These are phyloP conservation scores for Andrena cerasifolii DNA, from an alignment of 1,140 invertebrate genomes.

Conservation along the genomic window DNA sequence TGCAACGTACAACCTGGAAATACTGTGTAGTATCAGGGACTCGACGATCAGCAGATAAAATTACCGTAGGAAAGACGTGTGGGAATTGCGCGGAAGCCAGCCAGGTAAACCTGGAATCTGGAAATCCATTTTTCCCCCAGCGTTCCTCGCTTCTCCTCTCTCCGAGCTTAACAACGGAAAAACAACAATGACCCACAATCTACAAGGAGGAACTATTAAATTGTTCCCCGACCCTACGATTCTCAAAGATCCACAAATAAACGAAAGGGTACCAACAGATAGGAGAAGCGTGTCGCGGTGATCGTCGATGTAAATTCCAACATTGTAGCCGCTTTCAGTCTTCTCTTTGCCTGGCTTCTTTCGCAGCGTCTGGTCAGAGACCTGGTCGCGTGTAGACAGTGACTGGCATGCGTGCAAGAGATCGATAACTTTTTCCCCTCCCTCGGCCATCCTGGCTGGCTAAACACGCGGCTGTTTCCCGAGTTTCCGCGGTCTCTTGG, in stretches of 20 bases:
- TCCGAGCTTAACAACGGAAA: no score
- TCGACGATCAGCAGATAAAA: neutral
- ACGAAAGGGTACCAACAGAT: no score
- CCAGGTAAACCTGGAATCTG: no score
- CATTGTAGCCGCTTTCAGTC: neutral
- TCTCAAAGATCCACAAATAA: no score
- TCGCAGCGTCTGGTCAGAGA: neutral
- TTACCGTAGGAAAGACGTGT: neutral
- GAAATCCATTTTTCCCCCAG: no score
- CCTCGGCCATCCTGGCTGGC: constrained; percentile 6
- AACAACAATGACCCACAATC: no score
- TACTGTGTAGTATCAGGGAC: no score
- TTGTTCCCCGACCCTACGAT: no score
- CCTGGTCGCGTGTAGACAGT: constrained; percentile 27
- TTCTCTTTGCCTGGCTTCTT: neutral
- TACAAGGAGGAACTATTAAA: no score
- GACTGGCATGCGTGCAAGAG: constrained; percentile 56
- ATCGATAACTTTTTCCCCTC: constrained; percentile 51
- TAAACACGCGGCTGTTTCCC: constrained; percentile 15
- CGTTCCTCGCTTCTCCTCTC: no score
- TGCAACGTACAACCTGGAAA: neutral
- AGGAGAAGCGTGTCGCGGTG: no score
- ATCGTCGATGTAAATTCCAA: neutral
- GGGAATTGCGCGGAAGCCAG: no score
- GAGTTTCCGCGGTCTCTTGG: constrained; percentile 1